A percentile compares a stretch with the other conserved stretches of the same genome.
Evolutionary conservation across 2,113 vertebrate genomes (phyloP).

Genomic region (Hepsetus odoe): DNA sequence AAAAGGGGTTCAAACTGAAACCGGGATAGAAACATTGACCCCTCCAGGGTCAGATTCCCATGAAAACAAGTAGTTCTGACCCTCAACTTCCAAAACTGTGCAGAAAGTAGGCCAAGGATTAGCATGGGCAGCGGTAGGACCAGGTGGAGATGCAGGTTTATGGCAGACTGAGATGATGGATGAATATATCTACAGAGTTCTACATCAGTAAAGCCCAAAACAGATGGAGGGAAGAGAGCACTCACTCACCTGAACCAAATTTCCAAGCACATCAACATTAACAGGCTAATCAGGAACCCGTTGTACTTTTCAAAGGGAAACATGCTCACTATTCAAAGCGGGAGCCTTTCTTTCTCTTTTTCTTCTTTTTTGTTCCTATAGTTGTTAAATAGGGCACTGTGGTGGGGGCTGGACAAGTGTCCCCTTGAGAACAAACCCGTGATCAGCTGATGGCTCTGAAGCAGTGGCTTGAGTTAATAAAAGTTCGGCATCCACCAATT

Average conservation of each 20-base stretch:
- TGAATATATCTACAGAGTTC: too few relatives aligned
- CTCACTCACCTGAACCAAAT: too few relatives aligned
- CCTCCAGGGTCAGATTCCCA: background rate
- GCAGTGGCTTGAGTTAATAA: background rate
- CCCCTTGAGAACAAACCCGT: background rate
- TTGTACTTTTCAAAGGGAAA: too few relatives aligned
- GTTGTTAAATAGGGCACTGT: slow-evolving; percentile 1
- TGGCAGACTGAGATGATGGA: too few relatives aligned
- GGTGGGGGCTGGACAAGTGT: background rate
- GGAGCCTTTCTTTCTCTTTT: background rate
- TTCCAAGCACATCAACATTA: too few relatives aligned
- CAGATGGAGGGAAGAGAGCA: too few relatives aligned
- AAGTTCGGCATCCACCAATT: background rate
- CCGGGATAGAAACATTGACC: too few relatives aligned
- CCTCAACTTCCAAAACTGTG: background rate
- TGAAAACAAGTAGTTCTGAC: background rate
- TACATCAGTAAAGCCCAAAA: too few relatives aligned
- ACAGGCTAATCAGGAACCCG: too few relatives aligned
- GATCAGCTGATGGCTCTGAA: background rate
- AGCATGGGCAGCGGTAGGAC: too few relatives aligned
- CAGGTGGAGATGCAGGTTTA: too few relatives aligned
- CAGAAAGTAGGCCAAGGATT: background rate
- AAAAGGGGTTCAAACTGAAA: background rate
- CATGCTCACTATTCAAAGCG: too few relatives aligned
- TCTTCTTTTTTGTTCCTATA: background rate